phyloP scores from a whole-genome alignment of 2,113 vertebrate species.

The Sigmodon hispidus region DNA sequence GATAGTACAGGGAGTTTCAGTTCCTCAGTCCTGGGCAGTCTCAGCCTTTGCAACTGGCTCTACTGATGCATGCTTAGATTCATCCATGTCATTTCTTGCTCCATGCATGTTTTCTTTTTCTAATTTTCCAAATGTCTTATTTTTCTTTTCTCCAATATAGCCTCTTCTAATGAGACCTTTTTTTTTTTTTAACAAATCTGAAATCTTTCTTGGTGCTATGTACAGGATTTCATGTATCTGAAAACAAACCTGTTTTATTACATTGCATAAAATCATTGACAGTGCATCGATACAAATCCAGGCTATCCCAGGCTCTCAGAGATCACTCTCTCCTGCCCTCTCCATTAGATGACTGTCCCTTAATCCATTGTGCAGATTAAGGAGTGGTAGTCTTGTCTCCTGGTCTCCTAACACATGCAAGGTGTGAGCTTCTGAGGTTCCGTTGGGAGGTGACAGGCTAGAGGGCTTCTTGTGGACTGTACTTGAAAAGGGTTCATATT shows the following conservation, averaged over 20 bases:
- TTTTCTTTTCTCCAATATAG: background rate
- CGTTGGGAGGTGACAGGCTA: background rate
- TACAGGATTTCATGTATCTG: background rate
- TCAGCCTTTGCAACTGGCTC: accelerated
- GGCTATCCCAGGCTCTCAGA: background rate
- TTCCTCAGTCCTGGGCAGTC: accelerated
- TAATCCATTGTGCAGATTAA: background rate
- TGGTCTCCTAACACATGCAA: background rate
- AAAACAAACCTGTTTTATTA: background rate
- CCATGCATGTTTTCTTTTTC: background rate
- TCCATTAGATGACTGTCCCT: background rate
- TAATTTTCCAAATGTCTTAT: background rate
- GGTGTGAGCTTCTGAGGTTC: background rate
- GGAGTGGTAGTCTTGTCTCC: background rate
- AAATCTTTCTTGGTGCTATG: too few relatives aligned
- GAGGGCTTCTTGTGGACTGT: background rate
- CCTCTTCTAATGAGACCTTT: background rate
- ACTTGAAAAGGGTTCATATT: background rate
- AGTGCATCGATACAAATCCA: background rate
- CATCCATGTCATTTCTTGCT: background rate
- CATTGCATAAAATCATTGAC: background rate
- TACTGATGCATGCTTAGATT: background rate
- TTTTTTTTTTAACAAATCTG: background rate
- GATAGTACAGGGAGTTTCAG: background rate
- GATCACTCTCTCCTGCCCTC: background rate